Conservation (phyloP, 2,888 invertebrate genomes). For the Pinctada fucata region DNA sequence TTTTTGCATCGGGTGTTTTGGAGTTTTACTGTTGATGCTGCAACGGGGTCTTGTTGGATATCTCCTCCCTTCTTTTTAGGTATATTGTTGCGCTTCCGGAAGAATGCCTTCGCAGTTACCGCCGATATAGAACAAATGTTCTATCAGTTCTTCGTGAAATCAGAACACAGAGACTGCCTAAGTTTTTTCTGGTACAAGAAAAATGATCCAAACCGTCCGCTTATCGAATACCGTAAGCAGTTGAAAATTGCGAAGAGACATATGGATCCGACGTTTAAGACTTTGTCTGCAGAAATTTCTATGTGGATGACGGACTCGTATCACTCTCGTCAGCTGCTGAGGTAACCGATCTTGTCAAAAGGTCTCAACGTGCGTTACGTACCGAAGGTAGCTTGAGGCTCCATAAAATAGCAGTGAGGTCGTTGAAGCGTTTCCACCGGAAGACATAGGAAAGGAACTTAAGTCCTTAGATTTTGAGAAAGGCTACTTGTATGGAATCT, state of each 20-base stretch:
- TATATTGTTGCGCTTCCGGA: conserved; percentile 21
- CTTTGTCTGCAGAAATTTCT: conserved; percentile 35
- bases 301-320: conserved; percentile 43
- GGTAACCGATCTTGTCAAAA: conserved; percentile 26
- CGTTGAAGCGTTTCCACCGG: neutral
- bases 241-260: neutral
- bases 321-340: conserved; percentile 13
- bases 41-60: no score
- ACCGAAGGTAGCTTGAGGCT: neutral
- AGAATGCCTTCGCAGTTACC: neutral
- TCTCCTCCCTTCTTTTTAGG: neutral
- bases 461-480: conserved; percentile 1
- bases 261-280: conserved; percentile 1
- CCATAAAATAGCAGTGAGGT: neutral
- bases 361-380: conserved; percentile 22
- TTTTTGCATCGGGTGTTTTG: no score
- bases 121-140: conserved; percentile 20
- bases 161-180: conserved; percentile 25
- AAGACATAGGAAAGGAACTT: conserved; percentile 1
- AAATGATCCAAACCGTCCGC: conserved; percentile 9
- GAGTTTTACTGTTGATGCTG: no score
- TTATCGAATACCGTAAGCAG: conserved; percentile 35
- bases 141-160: conserved; percentile 11
- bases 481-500: neutral
- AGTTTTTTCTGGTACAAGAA: conserved; percentile 3